These are phyloP conservation scores for Girardinichthys multiradiatus DNA, from an alignment of 2,113 vertebrate species.

Conservation along the genomic window DNA sequence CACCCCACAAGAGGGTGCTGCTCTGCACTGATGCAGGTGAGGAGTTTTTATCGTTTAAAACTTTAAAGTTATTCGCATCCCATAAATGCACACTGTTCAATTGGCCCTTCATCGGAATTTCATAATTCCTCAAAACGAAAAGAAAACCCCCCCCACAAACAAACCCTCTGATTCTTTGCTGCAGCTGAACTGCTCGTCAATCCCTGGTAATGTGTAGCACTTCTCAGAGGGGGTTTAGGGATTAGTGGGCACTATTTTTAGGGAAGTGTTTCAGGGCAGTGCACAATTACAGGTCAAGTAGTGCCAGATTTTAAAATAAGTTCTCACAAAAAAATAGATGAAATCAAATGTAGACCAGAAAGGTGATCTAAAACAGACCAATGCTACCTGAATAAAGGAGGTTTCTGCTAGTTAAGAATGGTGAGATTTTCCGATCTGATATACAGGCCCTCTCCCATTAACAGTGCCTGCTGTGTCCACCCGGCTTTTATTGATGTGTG, in stretches of 20 bases:
- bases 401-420: conserved; percentile 21
- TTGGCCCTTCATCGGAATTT: not conserved
- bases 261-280: conserved; percentile 59
- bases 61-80: not conserved
- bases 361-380: conserved; percentile 27
- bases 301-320: conserved; percentile 61
- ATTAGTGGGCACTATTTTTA: conserved; percentile 78
- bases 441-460: not conserved
- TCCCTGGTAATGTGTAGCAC: conserved; percentile 34
- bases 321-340: conserved; percentile 47
- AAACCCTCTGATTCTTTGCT: not conserved
- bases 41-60: conserved; percentile 25
- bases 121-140: not conserved
- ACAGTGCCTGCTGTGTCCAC: not conserved
- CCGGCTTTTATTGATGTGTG: conserved; percentile 39
- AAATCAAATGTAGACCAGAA: not conserved
- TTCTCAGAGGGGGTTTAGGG: conserved; percentile 51
- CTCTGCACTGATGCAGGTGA: conserved; percentile 30
- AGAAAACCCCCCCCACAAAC: too few relatives aligned
- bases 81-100: not conserved
- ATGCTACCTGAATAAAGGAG: conserved; percentile 20
- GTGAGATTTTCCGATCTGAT: conserved; percentile 21
- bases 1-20: conserved; percentile 75
- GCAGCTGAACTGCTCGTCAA: not conserved
- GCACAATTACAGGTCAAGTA: conserved; percentile 51